Percentiles rank a stretch among this genome's conserved stretches.
These are phyloP conservation scores for Siphlonurus alternatus DNA, from an alignment of 2,888 invertebrate genomes.

Conservation along the genomic window DNA sequence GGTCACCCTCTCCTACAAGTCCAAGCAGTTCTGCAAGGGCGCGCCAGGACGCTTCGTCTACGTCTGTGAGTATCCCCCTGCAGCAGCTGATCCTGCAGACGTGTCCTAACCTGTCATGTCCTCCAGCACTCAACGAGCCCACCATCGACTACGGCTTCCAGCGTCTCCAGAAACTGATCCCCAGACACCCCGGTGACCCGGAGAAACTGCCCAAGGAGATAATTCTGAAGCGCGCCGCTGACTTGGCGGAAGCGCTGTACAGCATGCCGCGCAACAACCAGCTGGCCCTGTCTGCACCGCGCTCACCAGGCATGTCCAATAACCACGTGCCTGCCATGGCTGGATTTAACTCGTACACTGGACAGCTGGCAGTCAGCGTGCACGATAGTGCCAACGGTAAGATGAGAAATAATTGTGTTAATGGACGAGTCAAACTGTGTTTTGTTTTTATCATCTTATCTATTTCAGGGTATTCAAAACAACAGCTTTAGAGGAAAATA, in stretches of 20 bases:
- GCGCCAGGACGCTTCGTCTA: constrained; percentile 97
- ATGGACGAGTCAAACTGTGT: too few relatives aligned
- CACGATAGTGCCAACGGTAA: constrained; percentile 74
- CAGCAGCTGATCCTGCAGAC: background rate
- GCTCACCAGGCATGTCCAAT: constrained; percentile 24
- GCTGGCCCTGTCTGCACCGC: constrained; percentile 35
- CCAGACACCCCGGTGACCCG: constrained; percentile 96
- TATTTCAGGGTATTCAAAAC: constrained; percentile 47
- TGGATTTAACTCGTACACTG: constrained; percentile 86
- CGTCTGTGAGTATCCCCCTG: constrained; percentile 75
- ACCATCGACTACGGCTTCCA: constrained; percentile 99
- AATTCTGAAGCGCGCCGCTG: constrained; percentile 95
- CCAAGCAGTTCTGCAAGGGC: constrained; percentile 97
- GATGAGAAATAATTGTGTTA: too few relatives aligned
- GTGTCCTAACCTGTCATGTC: background rate
- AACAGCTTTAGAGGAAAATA: too few relatives aligned
- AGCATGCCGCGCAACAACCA: constrained; percentile 89
- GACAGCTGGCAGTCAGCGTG: constrained; percentile 85
- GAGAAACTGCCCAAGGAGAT: constrained; percentile 98
- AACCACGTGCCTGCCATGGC: constrained; percentile 45
- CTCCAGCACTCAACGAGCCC: constrained; percentile 90
- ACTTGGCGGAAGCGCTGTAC: constrained; percentile 93
- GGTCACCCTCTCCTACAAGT: constrained; percentile 95
- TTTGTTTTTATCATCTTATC: too few relatives aligned
- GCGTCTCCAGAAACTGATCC: constrained; percentile 92